These are phyloP conservation scores for Xenus cinereus DNA, from an alignment of 2,113 vertebrate genomes.

Conservation along the genomic window DNA sequence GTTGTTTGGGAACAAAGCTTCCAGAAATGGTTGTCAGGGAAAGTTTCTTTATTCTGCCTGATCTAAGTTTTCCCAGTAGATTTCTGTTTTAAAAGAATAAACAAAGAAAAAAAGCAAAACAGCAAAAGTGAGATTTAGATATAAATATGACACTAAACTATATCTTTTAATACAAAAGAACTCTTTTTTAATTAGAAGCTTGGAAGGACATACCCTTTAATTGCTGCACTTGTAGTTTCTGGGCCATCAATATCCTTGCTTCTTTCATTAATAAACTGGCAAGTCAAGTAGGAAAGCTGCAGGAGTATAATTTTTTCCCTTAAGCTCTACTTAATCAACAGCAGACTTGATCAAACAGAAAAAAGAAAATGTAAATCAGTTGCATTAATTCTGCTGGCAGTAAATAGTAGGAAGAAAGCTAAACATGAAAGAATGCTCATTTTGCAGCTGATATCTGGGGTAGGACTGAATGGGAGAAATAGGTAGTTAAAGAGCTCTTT, in stretches of 20 bases:
- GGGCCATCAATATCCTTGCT: conserved; percentile 76
- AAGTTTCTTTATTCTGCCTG: conserved; percentile 42
- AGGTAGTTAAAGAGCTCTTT: conserved; percentile 75
- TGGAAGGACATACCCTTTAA: conserved; percentile 77
- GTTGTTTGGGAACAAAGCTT: conserved; percentile 52
- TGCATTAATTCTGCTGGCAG: conserved; percentile 72
- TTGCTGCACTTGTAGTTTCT: conserved; percentile 77
- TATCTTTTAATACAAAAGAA: conserved; percentile 62
- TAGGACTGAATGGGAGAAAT: conserved; percentile 49
- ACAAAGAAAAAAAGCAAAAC: not conserved
- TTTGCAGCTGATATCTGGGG: conserved; percentile 45
- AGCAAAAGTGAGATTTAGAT: conserved; percentile 36
- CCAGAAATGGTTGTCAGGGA: conserved; percentile 3
- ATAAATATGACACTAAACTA: conserved; percentile 56
- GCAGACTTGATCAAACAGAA: conserved; percentile 75
- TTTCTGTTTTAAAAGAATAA: conserved; percentile 29
- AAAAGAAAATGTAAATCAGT: conserved; percentile 77
- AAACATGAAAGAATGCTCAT: conserved; percentile 65
- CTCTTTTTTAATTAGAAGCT: conserved; percentile 74
- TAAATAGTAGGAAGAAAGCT: conserved; percentile 71
- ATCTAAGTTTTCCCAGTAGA: conserved; percentile 26
- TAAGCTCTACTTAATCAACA: conserved; percentile 78
- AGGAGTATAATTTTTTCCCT: conserved; percentile 67
- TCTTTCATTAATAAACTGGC: conserved; percentile 84
- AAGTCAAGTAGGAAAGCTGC: conserved; percentile 73